Evolutionary conservation across 1,140 invertebrate genomes (phyloP).

Genomic region (Asobara japonica): DNA sequence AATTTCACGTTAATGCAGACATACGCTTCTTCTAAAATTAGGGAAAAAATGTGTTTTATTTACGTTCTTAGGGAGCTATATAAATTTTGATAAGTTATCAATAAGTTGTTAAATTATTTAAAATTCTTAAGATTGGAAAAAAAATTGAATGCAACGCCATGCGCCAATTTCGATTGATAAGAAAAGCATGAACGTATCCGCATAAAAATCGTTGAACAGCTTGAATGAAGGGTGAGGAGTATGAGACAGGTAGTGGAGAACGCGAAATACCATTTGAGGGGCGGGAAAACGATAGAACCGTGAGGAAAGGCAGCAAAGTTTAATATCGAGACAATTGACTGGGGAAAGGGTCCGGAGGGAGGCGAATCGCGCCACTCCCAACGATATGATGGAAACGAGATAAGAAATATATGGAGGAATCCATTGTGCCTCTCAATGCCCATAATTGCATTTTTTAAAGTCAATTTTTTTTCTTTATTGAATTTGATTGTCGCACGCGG

Average conservation of each 20-base stretch:
- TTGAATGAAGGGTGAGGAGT: not conserved
- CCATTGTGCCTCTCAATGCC: not conserved
- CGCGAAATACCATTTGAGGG: slow-evolving; percentile 17
- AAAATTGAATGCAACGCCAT: no score
- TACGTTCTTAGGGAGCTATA: no score
- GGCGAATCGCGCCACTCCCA: not conserved
- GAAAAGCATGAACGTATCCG: not conserved
- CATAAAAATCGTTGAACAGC: no score
- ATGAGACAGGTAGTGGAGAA: not conserved
- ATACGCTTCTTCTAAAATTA: no score
- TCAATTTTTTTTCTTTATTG: not conserved
- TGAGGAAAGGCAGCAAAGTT: slow-evolving; percentile 22
- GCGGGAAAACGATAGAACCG: not conserved
- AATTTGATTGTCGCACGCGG: not conserved
- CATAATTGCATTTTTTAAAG: not conserved
- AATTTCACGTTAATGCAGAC: no score
- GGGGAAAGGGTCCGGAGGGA: slow-evolving; percentile 14
- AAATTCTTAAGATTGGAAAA: no score
- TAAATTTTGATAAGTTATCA: no score
- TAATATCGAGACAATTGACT: slow-evolving; percentile 39
- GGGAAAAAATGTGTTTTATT: no score
- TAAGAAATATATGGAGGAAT: slow-evolving; percentile 14
- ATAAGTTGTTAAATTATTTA: no score
- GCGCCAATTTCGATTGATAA: no score
- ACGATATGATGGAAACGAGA: slow-evolving; percentile 11